phyloP scores from a whole-genome alignment of 1,140 invertebrate genomes.

The Manduca sexta region DNA sequence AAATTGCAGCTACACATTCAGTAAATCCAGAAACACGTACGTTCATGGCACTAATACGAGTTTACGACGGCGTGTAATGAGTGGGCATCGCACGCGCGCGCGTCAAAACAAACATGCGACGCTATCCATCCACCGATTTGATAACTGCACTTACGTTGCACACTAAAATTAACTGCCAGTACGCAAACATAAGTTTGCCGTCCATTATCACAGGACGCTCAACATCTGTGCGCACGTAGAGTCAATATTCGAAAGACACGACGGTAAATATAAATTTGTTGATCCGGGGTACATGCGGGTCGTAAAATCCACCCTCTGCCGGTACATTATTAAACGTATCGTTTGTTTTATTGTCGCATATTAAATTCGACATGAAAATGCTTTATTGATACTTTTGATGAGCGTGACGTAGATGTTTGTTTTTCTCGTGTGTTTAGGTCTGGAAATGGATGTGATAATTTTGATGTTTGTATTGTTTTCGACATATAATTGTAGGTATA shows the following conservation, averaged over 20 bases:
- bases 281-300: not conserved
- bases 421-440: too few species aligned
- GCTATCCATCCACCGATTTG: constrained; percentile 33
- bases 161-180: constrained; percentile 17
- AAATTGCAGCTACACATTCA: too few species aligned
- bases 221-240: too few species aligned
- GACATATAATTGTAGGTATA: too few species aligned
- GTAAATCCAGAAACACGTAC: too few species aligned
- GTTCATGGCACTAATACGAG: not conserved
- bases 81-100: not conserved
- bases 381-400: constrained; percentile 8
- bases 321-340: constrained; percentile 29
- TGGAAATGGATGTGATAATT: too few species aligned
- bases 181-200: too few species aligned
- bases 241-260: not conserved
- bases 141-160: constrained; percentile 27
- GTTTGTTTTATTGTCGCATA: constrained; percentile 39
- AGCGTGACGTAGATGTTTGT: not conserved
- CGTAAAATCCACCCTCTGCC: constrained; percentile 18
- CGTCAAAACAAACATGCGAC: constrained; percentile 28
- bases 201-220: too few species aligned
- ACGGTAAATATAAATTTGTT: not conserved
- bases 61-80: constrained; percentile 6
- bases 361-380: constrained; percentile 29
- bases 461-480: too few species aligned